Conservation (phyloP, 2,113 vertebrate genomes). For the Thamnophis sirtalis region DNA sequence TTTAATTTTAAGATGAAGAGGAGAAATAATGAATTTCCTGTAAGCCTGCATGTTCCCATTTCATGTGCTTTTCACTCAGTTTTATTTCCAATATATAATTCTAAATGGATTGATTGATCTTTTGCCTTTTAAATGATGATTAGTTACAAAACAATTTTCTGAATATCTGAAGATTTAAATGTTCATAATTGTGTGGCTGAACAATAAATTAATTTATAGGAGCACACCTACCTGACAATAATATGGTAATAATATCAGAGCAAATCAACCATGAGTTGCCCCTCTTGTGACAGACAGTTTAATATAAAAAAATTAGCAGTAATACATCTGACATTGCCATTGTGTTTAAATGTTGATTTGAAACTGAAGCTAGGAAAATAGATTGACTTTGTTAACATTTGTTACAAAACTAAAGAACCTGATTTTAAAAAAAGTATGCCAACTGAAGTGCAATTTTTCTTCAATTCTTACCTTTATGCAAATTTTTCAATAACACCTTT, state of each 20-base stretch:
- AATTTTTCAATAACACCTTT: neutral
- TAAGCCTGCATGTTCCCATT: neutral
- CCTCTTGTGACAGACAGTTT: neutral
- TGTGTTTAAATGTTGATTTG: neutral
- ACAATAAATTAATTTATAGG: neutral
- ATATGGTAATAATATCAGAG: neutral
- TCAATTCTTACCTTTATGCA: neutral
- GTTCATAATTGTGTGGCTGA: neutral
- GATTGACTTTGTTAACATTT: neutral
- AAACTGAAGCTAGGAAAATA: neutral
- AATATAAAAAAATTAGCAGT: neutral
- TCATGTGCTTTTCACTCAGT: neutral
- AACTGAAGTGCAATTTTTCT: neutral
- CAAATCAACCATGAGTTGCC: neutral
- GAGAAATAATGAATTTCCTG: neutral
- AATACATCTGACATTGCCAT: neutral
- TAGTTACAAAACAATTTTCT: neutral
- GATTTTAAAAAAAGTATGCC: neutral
- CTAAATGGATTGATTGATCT: too few relatives aligned
- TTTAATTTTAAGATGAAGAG: neutral
- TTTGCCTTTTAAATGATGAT: too few relatives aligned
- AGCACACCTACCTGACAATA: neutral
- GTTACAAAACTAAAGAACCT: neutral
- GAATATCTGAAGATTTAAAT: neutral
- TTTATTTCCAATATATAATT: too few relatives aligned